Base-by-base conservation (phyloP, 2,888 invertebrate genomes). In the Drosophila cracens region DNA sequence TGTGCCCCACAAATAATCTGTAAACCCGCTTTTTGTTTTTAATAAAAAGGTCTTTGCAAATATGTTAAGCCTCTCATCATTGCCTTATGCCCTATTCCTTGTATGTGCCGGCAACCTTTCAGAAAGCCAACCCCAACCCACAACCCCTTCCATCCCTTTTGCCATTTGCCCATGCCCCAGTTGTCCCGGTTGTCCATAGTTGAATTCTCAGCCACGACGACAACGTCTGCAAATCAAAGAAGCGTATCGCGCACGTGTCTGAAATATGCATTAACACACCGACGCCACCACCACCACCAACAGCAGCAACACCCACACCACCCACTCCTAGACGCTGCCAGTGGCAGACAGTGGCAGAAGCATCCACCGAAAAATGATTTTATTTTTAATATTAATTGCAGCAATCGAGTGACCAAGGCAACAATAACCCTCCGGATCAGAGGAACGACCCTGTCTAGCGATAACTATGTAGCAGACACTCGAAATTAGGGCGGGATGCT, bases 201-300 rank as follows among this genome's bases (percentile, higher is more conserved):
- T 54, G 53, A 72, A 59, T 73, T 65, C 74, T 36, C 52, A 58
- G 29, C 59, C 49, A 36, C 43, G 40, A 64, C 70, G 51, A 56
- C 88, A 67, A 63, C 83, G 88, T 90, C 71, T 78, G 76, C 73
- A 90, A 86, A 86, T 86, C 85, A 86, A 87, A 89, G 90, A 90
- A 90, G 82, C 85, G 87, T 89, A 89, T 71, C 89, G 76, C 63
- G 85, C 85, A 86, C 85, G 85, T 86, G 85, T 87, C 85, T 86
- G 87, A 89, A 90, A 90, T 89, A 87, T 89, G 91, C 91, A 90
- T 90, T 89, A 87, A 77, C 83, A 80, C 85, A 90, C 86, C 83
- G 74, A 62, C 67, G 46, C 70, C 65, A 61, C 69, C 74, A 57
- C 65, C 76, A 64, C 54, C 56, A 48, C 33, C 49, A 56, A 2